phyloP scores from a whole-genome alignment of 2,113 vertebrate genomes.

The Sturnira hondurensis region DNA sequence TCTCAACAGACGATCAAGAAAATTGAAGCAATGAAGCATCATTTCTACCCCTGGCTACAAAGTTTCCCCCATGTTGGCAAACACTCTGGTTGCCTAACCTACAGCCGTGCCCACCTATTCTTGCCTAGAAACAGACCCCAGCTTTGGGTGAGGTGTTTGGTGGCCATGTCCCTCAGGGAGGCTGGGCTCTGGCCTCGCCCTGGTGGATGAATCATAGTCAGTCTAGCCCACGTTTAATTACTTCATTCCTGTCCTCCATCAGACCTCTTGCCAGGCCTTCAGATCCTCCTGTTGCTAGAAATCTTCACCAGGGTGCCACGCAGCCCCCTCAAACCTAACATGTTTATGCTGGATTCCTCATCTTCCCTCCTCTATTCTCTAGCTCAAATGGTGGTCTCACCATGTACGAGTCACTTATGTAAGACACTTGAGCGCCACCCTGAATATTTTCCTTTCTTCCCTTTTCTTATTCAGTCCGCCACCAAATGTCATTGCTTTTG shows the following conservation, averaged over 20 bases:
- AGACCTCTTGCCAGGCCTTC: background rate
- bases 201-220: background rate
- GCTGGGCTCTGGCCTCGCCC: background rate
- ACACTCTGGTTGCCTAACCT: background rate
- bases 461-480: background rate
- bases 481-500: background rate
- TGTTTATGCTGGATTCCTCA: background rate
- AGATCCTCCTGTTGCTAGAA: background rate
- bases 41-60: background rate
- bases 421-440: background rate
- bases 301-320: background rate
- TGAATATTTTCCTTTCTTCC: background rate
- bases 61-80: background rate
- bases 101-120: background rate
- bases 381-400: no score
- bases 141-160: background rate
- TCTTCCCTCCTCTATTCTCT: background rate
- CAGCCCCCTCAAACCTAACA: background rate
- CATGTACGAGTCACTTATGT: background rate
- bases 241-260: background rate
- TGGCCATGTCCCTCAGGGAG: background rate
- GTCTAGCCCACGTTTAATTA: background rate
- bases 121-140: background rate
- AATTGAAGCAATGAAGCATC: background rate
- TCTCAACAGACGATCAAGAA: background rate